Evolutionary conservation across 2,113 vertebrate species (phyloP).

Genomic region (Paedocypris sp.): DNA sequence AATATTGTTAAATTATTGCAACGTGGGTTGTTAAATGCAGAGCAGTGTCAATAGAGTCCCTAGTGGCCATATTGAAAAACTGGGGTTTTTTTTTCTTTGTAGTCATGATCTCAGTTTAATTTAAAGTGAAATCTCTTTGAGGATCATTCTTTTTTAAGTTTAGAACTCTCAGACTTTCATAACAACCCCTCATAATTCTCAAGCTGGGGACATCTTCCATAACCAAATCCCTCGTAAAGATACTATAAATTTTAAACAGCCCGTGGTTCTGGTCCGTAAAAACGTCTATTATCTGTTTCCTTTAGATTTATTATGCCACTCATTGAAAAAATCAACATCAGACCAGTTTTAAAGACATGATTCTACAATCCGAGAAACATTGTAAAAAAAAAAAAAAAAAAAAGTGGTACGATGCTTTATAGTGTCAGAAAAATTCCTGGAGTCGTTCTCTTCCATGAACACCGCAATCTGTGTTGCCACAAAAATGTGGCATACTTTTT

Average conservation of each 20-base stretch:
- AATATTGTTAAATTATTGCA: too few species aligned
- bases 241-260: not conserved
- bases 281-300: not conserved
- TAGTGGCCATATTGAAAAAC: too few species aligned
- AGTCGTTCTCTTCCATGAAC: not conserved
- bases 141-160: too few species aligned
- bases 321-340: not conserved
- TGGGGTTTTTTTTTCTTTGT: too few species aligned
- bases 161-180: too few species aligned
- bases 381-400: too few species aligned
- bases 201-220: not conserved
- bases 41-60: too few species aligned
- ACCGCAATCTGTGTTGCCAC: conserved; percentile 1
- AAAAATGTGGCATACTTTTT: conserved; percentile 1
- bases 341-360: not conserved
- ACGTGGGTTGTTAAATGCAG: too few species aligned
- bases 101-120: too few species aligned
- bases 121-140: too few species aligned
- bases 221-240: not conserved
- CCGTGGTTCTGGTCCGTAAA: not conserved
- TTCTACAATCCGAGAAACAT: too few species aligned
- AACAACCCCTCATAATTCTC: not conserved
- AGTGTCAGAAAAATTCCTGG: not conserved
- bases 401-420: not conserved
- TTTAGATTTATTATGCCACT: not conserved